Evolutionary conservation across 2,888 invertebrate species (phyloP), one percentile per base, ranked within the genome.

Genomic region (Biston betularia): DNA sequence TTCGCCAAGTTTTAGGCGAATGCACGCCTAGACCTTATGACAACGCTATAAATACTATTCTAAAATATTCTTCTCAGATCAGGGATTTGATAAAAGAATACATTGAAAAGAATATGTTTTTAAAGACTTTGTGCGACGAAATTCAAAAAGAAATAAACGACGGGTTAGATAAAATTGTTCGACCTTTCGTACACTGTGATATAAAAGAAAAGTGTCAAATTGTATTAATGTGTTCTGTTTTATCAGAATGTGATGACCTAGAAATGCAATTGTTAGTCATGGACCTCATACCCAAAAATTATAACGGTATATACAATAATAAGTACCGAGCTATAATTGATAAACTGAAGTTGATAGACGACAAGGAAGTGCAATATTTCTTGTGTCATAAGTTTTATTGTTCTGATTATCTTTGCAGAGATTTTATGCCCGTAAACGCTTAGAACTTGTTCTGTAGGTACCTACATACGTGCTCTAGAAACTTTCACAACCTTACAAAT

Each of bases 291-390:
- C 24, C 24, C 24, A 1, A 3, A 24, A 3, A 24, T 24, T 24
- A 24, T 24, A 3, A 3, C 8, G 6, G 34, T 6, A 48, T 70
- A 8, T 53, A 68, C 10, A 33, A 66, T n/a, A 49, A 48, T 35
- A 42, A 14, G 14, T 61, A 63, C 56, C 6, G 50, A 0, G 50
- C 70, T 34, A 73, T 75, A 42, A 53, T 82, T 24, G 69, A 72
- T 10, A 75, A 75, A 10, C 48, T 86, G 0, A 77, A 70, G 58
- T 56, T 65, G 10, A 59, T 76, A 14, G 68, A 79, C 0, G 75
- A 77, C 46, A 63, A 64, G 14, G 82, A 85, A 68, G 56, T 84
- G 0, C 73, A 70, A 24, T 74, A 74, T 67, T 73, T 70, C 35
- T 40, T 82, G 53, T 74, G 70, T 54, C 56, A 76, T 9, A 82